Base-by-base conservation (phyloP, 2,888 invertebrate genomes). In the Octodonta nipae region DNA sequence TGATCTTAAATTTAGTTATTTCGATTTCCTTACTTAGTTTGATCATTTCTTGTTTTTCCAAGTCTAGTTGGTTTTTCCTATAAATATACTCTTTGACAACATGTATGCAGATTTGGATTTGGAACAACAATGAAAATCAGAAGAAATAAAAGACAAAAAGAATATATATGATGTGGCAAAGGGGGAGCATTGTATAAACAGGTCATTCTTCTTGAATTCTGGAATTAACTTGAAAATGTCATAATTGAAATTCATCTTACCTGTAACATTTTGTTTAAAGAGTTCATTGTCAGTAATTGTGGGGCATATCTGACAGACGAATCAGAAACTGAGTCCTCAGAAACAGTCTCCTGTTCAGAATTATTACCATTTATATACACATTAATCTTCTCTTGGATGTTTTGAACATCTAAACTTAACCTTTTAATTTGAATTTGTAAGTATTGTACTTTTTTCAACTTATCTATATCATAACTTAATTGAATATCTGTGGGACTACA, bases 351-450 rank as follows among this genome's bases (percentile, higher is more conserved):
- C n/a, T 42, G 15, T 14, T 35, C 40, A 14, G 38, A 26, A 25
- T 26, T 42, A 12, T 44, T 39, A 26, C 49, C 51, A 35, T 46
- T 48, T 32, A 49, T n/a, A n/a, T n/a, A 47, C 8, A 37, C 36
- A 32, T 49, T 52, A 31, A 63, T 68, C 44, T 65, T 63, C 5
- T 58, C 58, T 22, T 58, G 52, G 12, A 70, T 42, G 26, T 58
- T 67, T 32, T 70, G 65, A 0, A 73, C 75, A 4, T 78, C 75
- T 13, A 75, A 68, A 25, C 70, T 68, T 33, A 71, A 69, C 47
- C 78, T 78, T 53, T 77, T 77, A 35, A 81, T 75, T 3, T 75
- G 70, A 41, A 82, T 74, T 64, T 83, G 82, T 10, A 78, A 57
- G 24, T 72, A 66, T 53, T 81, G 81, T 16, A 82, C 50, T 46